phyloP scores from a whole-genome alignment of 1,140 invertebrate species.

The Luehdorfia chinensis region DNA sequence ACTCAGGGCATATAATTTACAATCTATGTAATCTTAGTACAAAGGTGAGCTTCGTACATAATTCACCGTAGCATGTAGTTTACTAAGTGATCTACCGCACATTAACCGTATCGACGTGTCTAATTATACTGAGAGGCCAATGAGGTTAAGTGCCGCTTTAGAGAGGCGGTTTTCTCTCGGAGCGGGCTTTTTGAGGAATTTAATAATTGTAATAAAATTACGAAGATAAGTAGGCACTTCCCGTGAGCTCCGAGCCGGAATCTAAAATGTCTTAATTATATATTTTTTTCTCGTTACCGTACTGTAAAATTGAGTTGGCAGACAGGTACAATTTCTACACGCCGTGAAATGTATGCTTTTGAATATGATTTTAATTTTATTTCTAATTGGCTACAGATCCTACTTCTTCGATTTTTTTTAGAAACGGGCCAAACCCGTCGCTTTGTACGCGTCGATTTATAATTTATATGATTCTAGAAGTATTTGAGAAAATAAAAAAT shows the following conservation, averaged over 20 bases:
- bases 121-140: slow-evolving; percentile 22
- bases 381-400: too few relatives aligned
- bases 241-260: slow-evolving; percentile 1
- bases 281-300: too few relatives aligned
- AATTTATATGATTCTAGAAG: too few relatives aligned
- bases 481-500: too few relatives aligned
- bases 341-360: too few relatives aligned
- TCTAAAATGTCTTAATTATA: slow-evolving; percentile 10
- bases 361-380: too few relatives aligned
- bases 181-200: slow-evolving; percentile 8
- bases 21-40: background rate
- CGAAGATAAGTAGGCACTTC: slow-evolving; percentile 6
- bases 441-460: too few relatives aligned
- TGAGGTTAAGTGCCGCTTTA: slow-evolving; percentile 21
- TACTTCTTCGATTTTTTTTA: too few relatives aligned
- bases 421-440: too few relatives aligned
- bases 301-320: too few relatives aligned
- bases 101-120: slow-evolving; percentile 17
- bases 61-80: slow-evolving; percentile 1
- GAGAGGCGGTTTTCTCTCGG: background rate
- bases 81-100: slow-evolving; percentile 14
- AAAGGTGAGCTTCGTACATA: slow-evolving; percentile 3
- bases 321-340: too few relatives aligned
- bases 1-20: too few relatives aligned
- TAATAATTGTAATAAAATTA: slow-evolving; percentile 18